Evolutionary conservation across 2,113 vertebrate species (phyloP).

Genomic region (Erinaceus europaeus): DNA sequence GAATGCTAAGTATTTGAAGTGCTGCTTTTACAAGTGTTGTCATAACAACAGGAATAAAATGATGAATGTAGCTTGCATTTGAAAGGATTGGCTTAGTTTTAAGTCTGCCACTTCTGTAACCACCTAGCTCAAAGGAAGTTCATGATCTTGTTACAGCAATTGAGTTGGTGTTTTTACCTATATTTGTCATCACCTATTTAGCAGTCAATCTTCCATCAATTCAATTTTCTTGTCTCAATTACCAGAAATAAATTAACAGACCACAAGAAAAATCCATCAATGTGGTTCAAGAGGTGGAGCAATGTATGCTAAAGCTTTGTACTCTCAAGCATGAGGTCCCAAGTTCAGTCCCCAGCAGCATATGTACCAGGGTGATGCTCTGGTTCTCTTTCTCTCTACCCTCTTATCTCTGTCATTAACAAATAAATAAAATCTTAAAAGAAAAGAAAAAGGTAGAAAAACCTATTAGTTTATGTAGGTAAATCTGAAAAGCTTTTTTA

Average conservation of each 20-base stretch:
- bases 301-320: too few species aligned
- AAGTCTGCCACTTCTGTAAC: neutral
- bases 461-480: too few species aligned
- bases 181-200: neutral
- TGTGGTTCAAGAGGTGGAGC: neutral
- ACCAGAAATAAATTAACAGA: neutral
- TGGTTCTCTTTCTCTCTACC: too few species aligned
- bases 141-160: neutral
- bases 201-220: neutral
- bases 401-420: too few species aligned
- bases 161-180: neutral
- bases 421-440: too few species aligned
- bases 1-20: constrained; percentile 16
- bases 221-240: neutral
- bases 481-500: too few species aligned
- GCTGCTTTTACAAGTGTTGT: constrained; percentile 65
- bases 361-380: too few species aligned
- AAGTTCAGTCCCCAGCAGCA: too few species aligned
- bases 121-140: neutral
- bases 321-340: too few species aligned
- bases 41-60: constrained; percentile 70
- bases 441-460: too few species aligned
- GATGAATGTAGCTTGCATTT: neutral
- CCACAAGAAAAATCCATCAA: neutral
- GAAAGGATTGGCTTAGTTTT: neutral